Evolutionary conservation across 2,797 vertebrate genomes (phyloP).

Genomic region (Eurystomus glaucurus): DNA sequence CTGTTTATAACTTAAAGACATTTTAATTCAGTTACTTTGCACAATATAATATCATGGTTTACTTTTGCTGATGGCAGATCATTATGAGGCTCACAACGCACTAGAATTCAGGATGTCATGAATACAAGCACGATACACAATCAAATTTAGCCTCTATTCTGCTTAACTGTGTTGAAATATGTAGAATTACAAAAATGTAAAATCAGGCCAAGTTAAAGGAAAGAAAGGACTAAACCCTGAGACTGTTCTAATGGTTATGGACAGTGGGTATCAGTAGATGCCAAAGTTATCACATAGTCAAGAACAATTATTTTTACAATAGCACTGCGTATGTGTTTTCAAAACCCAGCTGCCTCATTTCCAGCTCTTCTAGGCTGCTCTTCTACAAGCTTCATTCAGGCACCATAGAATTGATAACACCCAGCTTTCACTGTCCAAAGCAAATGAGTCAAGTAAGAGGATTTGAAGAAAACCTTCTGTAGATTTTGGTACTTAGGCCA

Average conservation of each 20-base stretch:
- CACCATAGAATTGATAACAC: background rate
- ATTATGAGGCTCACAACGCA: background rate
- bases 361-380: background rate
- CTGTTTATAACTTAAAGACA: slow-evolving; percentile 27
- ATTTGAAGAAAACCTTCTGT: background rate
- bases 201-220: background rate
- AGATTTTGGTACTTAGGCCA: background rate
- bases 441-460: background rate
- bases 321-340: background rate
- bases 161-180: background rate
- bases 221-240: background rate
- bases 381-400: background rate
- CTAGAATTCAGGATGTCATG: background rate
- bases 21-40: slow-evolving; percentile 15
- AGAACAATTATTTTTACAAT: background rate
- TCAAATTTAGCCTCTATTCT: background rate
- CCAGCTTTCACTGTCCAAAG: background rate
- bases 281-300: background rate
- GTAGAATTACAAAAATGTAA: background rate
- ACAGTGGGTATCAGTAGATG: background rate
- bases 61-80: background rate
- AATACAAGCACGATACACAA: background rate
- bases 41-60: background rate
- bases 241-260: background rate
- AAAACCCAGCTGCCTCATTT: background rate